A percentile compares a stretch with the other conserved stretches of the same genome.
Evolutionary conservation across 2,113 vertebrate species (phyloP).

Genomic region (Cavia aperea): DNA sequence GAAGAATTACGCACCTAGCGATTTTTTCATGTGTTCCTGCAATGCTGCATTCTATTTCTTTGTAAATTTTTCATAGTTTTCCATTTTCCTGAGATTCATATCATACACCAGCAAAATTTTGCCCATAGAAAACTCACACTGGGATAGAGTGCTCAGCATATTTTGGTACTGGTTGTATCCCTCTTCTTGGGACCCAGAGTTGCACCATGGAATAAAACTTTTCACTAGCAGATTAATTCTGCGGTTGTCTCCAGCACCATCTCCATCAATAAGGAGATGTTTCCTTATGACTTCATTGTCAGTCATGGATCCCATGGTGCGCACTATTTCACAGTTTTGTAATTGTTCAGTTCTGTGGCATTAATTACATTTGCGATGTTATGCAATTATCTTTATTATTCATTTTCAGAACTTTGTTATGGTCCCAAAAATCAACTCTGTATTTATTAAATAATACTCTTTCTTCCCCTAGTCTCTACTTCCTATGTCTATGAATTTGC

Average conservation of each 20-base stretch:
- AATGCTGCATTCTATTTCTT: conserved; percentile 85
- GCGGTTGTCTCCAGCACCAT: too few species aligned
- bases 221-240: conserved; percentile 93
- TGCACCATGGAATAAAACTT: conserved; percentile 94
- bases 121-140: conserved; percentile 94
- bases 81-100: conserved; percentile 96
- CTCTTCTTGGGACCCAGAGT: conserved; percentile 88
- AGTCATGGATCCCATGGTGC: too few species aligned
- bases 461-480: not conserved
- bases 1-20: conserved; percentile 42
- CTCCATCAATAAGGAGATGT: too few species aligned
- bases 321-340: not conserved
- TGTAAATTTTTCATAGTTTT: conserved; percentile 91
- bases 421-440: conserved; percentile 26
- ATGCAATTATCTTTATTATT: not conserved
- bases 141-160: conserved; percentile 91
- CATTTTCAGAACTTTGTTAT: conserved; percentile 20
- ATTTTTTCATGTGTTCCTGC: conserved; percentile 73
- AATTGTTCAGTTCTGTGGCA: not conserved
- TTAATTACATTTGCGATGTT: not conserved
- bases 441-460: not conserved
- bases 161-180: conserved; percentile 90
- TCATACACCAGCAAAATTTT: conserved; percentile 94
- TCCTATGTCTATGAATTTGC: not conserved
- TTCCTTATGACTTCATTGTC: too few species aligned